phyloP scores from a whole-genome alignment of 2,888 invertebrate species.

The Hyles lineata region DNA sequence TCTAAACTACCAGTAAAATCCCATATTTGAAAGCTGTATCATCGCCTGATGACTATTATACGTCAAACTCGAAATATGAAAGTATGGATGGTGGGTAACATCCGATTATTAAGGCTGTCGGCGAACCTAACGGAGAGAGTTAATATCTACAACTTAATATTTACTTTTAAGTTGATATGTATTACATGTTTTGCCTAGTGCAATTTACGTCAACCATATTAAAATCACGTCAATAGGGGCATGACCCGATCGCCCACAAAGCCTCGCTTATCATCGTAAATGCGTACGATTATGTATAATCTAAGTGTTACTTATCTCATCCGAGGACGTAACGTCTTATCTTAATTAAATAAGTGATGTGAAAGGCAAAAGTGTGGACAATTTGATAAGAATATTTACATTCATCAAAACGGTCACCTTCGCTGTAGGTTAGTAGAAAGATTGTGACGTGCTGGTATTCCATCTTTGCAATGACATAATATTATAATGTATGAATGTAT shows the following conservation, averaged over 20 bases:
- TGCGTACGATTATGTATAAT: neutral
- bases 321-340: slow-evolving; percentile 5
- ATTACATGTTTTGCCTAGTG: neutral
- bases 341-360: neutral
- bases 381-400: slow-evolving; percentile 1
- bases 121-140: no score
- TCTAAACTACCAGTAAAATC: no score
- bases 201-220: neutral
- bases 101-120: no score
- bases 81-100: no score
- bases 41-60: no score
- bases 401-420: neutral
- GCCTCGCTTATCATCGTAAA: neutral
- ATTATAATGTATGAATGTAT: no score
- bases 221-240: neutral
- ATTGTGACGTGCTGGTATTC: neutral
- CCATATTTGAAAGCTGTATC: no score
- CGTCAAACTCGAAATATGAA: no score
- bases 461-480: neutral
- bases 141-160: no score
- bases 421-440: neutral
- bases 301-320: neutral
- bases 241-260: neutral
- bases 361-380: neutral
- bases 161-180: no score